A percentile compares a stretch with the other conserved stretches of the same genome.
These are phyloP conservation scores for Xestia c-nigrum DNA, from an alignment of 2,888 invertebrate genomes.

Conservation along the genomic window DNA sequence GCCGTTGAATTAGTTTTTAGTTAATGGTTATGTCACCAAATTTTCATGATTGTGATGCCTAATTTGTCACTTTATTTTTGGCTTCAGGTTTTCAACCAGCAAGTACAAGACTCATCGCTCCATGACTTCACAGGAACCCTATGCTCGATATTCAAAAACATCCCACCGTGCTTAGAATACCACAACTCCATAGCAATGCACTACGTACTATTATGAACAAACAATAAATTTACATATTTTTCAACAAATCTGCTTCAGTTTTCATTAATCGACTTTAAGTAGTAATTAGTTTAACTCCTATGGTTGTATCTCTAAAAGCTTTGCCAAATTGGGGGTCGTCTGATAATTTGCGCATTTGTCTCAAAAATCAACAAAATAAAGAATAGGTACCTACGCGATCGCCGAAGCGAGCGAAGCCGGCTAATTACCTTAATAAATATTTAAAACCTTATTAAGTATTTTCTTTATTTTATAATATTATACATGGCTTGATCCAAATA, in stretches of 20 bases:
- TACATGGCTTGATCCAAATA: conserved; percentile 24
- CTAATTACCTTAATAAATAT: background rate
- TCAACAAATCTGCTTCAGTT: background rate
- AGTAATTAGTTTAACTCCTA: background rate
- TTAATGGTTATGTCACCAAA: too few species aligned
- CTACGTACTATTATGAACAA: conserved; percentile 64
- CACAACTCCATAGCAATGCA: conserved; percentile 75
- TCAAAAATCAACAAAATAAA: background rate
- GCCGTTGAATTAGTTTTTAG: background rate
- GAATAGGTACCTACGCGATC: too few species aligned
- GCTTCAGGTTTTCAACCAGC: conserved; percentile 80
- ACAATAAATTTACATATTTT: conserved; percentile 33
- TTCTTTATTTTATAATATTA: conserved; percentile 33
- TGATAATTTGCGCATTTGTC: background rate
- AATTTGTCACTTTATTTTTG: conserved; percentile 1
- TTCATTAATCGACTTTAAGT: background rate
- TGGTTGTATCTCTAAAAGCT: background rate
- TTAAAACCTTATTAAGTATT: background rate
- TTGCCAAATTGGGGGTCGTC: background rate
- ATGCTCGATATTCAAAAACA: conserved; percentile 73
- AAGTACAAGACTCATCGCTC: conserved; percentile 76
- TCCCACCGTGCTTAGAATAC: conserved; percentile 72
- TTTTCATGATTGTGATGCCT: background rate
- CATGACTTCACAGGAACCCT: conserved; percentile 76
- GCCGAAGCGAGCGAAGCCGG: too few species aligned